A percentile compares a stretch with the other conserved stretches of the same genome.
Evolutionary conservation across 1,140 invertebrate genomes (phyloP).

Genomic region (Wiebesia pumilae): DNA sequence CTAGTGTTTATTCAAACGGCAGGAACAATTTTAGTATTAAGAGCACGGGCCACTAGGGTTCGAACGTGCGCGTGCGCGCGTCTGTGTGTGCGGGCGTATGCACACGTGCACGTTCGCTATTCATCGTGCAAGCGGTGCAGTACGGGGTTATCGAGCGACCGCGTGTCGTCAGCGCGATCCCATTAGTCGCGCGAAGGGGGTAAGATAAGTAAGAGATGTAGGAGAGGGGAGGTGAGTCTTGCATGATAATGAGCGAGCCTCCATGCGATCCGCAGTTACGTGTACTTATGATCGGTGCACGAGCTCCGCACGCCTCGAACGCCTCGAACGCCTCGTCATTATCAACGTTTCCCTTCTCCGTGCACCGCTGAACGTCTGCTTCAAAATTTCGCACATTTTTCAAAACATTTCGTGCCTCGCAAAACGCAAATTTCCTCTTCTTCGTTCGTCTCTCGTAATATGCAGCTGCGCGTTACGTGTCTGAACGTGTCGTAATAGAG

Average conservation of each 20-base stretch:
- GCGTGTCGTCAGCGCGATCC: constrained; percentile 61
- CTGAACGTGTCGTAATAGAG: too few relatives aligned
- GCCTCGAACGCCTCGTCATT: background rate
- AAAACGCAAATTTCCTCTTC: too few relatives aligned
- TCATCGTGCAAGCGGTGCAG: constrained; percentile 36
- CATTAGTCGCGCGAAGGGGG: constrained; percentile 60
- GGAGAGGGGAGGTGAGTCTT: constrained; percentile 28
- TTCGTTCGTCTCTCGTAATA: too few relatives aligned
- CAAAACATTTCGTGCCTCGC: too few relatives aligned
- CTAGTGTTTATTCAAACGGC: constrained; percentile 40
- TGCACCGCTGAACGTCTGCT: background rate
- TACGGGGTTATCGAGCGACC: constrained; percentile 62
- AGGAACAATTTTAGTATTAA: constrained; percentile 54
- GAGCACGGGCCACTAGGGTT: constrained; percentile 33
- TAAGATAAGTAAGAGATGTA: background rate
- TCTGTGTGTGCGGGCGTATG: background rate
- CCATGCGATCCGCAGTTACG: constrained; percentile 63
- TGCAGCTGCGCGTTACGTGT: too few relatives aligned
- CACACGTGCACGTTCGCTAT: background rate
- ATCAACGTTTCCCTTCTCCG: background rate
- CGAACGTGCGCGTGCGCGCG: background rate
- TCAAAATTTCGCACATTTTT: background rate
- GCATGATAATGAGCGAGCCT: constrained; percentile 69
- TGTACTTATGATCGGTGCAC: constrained; percentile 57
- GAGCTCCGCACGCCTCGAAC: constrained; percentile 10